phyloP scores from a whole-genome alignment of 2,888 invertebrate genomes.

The Caenorhabditis sinica region DNA sequence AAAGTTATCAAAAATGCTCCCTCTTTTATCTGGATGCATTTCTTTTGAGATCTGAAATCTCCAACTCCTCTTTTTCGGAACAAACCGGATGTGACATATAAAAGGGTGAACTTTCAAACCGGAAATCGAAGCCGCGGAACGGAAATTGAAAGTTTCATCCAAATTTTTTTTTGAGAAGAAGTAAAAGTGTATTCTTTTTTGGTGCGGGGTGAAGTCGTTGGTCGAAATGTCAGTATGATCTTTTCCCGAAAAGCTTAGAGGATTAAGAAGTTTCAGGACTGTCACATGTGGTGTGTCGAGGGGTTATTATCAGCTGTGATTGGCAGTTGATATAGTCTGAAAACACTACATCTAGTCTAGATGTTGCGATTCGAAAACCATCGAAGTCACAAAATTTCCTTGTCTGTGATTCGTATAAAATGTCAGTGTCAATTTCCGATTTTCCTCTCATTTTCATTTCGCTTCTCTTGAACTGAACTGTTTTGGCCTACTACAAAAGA shows the following conservation, averaged over 20 bases:
- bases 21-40: too few relatives aligned
- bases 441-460: neutral
- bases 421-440: too few relatives aligned
- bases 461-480: neutral
- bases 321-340: neutral
- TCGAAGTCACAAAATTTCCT: too few relatives aligned
- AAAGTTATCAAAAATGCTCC: too few relatives aligned
- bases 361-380: too few relatives aligned
- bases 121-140: conserved; percentile 6
- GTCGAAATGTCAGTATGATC: neutral
- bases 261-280: neutral
- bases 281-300: neutral
- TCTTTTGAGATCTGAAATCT: too few relatives aligned
- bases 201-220: neutral
- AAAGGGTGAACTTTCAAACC: neutral
- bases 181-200: conserved; percentile 1
- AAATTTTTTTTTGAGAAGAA: neutral
- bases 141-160: neutral
- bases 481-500: too few relatives aligned
- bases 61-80: neutral
- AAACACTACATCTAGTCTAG: too few relatives aligned
- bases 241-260: neutral
- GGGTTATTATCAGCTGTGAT: neutral
- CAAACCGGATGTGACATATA: neutral
- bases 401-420: too few relatives aligned